Evolutionary conservation across 37 sponge, comb jelly and placozoan species (phyloP).

Genomic region (Chondrilla cf. caribensis): DNA sequence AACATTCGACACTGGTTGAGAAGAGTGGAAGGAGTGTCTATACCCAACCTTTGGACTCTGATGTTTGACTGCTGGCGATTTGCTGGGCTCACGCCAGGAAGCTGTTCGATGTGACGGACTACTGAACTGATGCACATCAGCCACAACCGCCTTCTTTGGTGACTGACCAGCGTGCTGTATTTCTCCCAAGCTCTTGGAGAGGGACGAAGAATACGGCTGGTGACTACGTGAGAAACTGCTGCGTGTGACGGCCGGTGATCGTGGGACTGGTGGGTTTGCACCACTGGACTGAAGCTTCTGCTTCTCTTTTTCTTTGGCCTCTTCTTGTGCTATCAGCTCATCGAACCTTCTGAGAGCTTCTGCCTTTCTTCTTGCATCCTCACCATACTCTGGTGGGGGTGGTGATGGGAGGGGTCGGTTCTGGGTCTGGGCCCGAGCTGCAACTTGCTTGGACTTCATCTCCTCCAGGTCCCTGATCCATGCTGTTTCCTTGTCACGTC

Average conservation of each 20-base stretch:
- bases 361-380: not conserved
- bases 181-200: not conserved
- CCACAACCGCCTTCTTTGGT: not conserved
- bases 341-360: not conserved
- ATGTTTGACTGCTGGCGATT: not conserved
- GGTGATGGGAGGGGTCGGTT: not conserved
- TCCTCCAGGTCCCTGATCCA: slow-evolving; percentile 13
- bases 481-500: not conserved
- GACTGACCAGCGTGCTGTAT: not conserved
- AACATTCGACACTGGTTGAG: not conserved
- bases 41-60: not conserved
- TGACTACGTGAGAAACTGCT: not conserved
- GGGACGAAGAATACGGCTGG: not conserved
- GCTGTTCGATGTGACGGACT: not conserved
- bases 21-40: not conserved
- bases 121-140: not conserved
- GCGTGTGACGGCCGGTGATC: not conserved
- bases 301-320: not conserved
- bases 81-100: not conserved
- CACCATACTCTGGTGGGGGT: not conserved
- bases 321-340: slow-evolving; percentile 2
- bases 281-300: not conserved
- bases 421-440: not conserved
- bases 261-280: not conserved
- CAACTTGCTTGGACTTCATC: not conserved